A percentile compares a stretch with the other conserved stretches of the same genome.
These are phyloP conservation scores for Pseudomugil gertrudae DNA, from an alignment of 2,797 vertebrate genomes.

Conservation along the genomic window DNA sequence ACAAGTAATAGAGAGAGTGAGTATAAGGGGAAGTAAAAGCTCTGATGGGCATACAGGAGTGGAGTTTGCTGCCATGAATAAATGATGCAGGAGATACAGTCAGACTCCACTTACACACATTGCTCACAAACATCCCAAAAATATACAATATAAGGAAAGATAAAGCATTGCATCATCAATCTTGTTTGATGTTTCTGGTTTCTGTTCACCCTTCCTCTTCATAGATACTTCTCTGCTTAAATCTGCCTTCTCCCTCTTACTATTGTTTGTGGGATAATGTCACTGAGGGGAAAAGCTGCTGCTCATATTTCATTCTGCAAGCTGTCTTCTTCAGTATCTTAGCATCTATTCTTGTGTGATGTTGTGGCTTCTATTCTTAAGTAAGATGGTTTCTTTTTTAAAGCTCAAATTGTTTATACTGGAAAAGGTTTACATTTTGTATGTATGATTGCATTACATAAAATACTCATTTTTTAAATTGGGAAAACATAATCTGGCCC, in stretches of 20 bases:
- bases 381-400: slow-evolving; percentile 4
- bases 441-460: background rate
- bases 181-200: slow-evolving; percentile 24
- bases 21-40: slow-evolving; percentile 44
- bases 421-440: background rate
- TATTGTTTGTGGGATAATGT: slow-evolving; percentile 55
- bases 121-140: slow-evolving; percentile 18
- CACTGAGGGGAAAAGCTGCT: slow-evolving; percentile 43
- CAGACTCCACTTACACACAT: slow-evolving; percentile 13
- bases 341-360: slow-evolving; percentile 9
- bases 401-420: slow-evolving; percentile 1
- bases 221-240: slow-evolving; percentile 11
- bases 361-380: background rate
- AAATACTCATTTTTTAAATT: too few relatives aligned
- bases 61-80: slow-evolving; percentile 61
- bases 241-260: slow-evolving; percentile 16
- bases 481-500: too few relatives aligned
- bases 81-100: slow-evolving; percentile 52
- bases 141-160: slow-evolving; percentile 11
- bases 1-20: slow-evolving; percentile 22
- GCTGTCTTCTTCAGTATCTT: slow-evolving; percentile 39
- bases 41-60: slow-evolving; percentile 32
- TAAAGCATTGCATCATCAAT: slow-evolving; percentile 25
- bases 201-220: slow-evolving; percentile 10
- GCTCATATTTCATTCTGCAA: slow-evolving; percentile 54